phyloP scores from a whole-genome alignment of 2,113 vertebrate genomes.

The Nibea coibor region DNA sequence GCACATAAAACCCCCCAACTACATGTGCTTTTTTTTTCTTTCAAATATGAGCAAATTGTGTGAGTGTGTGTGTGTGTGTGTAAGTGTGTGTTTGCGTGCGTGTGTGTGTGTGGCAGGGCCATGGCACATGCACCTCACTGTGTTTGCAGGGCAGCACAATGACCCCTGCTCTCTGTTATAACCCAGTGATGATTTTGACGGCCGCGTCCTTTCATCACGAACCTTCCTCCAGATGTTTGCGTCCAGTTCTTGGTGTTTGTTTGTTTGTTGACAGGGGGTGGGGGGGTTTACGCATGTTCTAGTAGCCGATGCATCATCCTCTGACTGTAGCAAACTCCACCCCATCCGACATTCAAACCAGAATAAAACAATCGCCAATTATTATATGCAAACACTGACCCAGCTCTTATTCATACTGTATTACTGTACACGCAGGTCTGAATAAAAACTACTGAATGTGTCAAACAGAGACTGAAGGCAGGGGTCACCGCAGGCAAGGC shows the following conservation, averaged over 20 bases:
- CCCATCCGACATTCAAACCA: background rate
- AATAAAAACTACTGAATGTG: slow-evolving; percentile 81
- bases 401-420: slow-evolving; percentile 43
- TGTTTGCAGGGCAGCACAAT: slow-evolving; percentile 64
- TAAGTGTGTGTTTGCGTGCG: slow-evolving; percentile 1
- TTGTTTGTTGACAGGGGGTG: slow-evolving; percentile 9
- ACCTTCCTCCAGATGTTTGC: slow-evolving; percentile 21
- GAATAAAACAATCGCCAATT: slow-evolving; percentile 31
- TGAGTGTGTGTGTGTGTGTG: slow-evolving; percentile 1
- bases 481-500: slow-evolving; percentile 54
- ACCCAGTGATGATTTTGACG: slow-evolving; percentile 12
- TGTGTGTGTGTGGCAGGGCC: slow-evolving; percentile 68
- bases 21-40: slow-evolving; percentile 44
- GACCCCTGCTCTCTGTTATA: slow-evolving; percentile 36
- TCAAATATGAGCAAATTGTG: slow-evolving; percentile 14
- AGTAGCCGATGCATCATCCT: slow-evolving; percentile 21
- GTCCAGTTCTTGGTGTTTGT: slow-evolving; percentile 46
- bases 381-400: slow-evolving; percentile 40
- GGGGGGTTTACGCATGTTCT: slow-evolving; percentile 7
- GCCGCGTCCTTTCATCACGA: slow-evolving; percentile 17
- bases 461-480: slow-evolving; percentile 55
- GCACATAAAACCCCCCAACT: slow-evolving; percentile 16
- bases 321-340: slow-evolving; percentile 32
- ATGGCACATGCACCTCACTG: slow-evolving; percentile 65
- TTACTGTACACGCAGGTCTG: slow-evolving; percentile 49